Base-by-base conservation (phyloP, 2,797 vertebrate genomes). In the Cichlasoma orientale region DNA sequence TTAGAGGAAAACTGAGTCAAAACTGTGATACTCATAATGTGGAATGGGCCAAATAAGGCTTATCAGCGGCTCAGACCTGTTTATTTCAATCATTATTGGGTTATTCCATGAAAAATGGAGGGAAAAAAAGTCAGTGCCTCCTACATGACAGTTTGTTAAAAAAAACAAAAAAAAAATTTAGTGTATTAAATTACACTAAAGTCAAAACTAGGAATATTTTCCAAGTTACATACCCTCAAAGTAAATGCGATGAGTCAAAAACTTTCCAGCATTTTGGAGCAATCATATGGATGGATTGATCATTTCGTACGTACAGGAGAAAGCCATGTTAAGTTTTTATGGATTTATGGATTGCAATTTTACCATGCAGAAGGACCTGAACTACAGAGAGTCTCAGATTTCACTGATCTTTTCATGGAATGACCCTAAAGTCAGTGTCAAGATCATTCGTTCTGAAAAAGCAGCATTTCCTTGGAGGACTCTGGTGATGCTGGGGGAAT, bases 401-500 rank as follows among this genome's bases (percentile, higher is more conserved):
- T 66, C 8, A 47, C 47, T 47, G 41, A 19, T 66, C 23, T 44
- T 66, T 25, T 21, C 16, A n/a, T 44, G 38, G 21, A 66, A 27
- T 66, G 41, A 66, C 44, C 61, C 61, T 47, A 16, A 47, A 66
- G 38, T 27, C 23, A 27, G 16, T 12, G 61, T 47, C 41, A 5
- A 47, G 61, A 18, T 18, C 21, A 44, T 44, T 44, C 33, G 14
- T 36, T 59, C 50, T 63, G 25, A 38, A n/a, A 82, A 75, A 74
- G 63, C 25, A 72, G 29, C 56, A 31, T 74, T 74, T 82, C 78
- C 57, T 47, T 19, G 8, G n/a, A 47, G 53, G 21, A 74, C 53
- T 79, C 29, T 36, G 3, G 54, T 74, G 72, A 78, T 54, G 77
- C 23, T 18, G 5, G 52, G 80, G 78, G 82, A 76, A 72, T 84